These are phyloP conservation scores for Drosophila pseudotakahashii DNA, from an alignment of 2,888 invertebrate species.

Conservation along the genomic window DNA sequence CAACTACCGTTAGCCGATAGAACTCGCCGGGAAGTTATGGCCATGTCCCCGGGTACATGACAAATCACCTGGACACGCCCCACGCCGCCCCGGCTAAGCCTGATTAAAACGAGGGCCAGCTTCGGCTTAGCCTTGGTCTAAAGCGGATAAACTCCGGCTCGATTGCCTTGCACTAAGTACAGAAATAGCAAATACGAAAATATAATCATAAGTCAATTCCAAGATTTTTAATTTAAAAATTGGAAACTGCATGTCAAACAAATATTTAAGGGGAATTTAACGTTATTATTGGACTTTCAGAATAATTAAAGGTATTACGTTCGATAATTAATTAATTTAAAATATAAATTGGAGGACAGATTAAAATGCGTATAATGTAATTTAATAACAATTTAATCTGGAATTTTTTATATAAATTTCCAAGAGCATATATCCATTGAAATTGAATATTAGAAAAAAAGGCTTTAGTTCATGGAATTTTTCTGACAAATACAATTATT, in stretches of 20 bases:
- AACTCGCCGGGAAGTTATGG: conserved; percentile 34
- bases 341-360: too few relatives aligned
- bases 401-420: too few relatives aligned
- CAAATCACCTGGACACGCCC: conserved; percentile 51
- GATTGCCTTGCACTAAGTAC: conserved; percentile 42
- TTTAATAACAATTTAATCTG: too few relatives aligned
- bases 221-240: neutral
- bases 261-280: neutral
- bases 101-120: conserved; percentile 37
- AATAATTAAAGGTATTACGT: too few relatives aligned
- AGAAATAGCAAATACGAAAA: conserved; percentile 11
- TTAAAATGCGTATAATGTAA: too few relatives aligned
- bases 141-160: conserved; percentile 36
- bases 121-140: conserved; percentile 30
- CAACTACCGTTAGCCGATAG: conserved; percentile 57
- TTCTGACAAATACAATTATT: too few relatives aligned
- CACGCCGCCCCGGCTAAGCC: conserved; percentile 11
- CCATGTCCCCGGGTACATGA: conserved; percentile 28
- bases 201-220: neutral
- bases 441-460: too few relatives aligned
- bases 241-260: neutral
- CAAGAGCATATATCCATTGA: too few relatives aligned
- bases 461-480: too few relatives aligned
- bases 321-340: too few relatives aligned
- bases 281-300: too few relatives aligned